These are phyloP conservation scores for Enteromius viviparus DNA, from an alignment of 2,797 vertebrate species.

Conservation along the genomic window DNA sequence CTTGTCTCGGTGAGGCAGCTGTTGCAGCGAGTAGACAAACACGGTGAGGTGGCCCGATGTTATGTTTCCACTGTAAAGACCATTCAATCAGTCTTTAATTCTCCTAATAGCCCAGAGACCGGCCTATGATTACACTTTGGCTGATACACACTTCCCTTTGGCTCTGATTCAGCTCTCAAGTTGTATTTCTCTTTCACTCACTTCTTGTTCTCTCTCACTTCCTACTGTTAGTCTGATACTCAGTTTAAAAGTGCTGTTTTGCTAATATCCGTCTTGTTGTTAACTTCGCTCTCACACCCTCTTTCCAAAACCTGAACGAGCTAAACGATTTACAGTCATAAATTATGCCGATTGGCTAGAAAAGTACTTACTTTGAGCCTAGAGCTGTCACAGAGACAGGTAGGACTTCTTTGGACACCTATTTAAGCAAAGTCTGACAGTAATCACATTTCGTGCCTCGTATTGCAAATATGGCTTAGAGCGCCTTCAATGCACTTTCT, in stretches of 20 bases:
- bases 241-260: conserved; percentile 8
- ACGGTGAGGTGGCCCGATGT: conserved; percentile 46
- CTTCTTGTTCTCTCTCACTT: conserved; percentile 24
- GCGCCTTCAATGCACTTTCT: conserved; percentile 9
- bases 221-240: conserved; percentile 3
- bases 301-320: not conserved
- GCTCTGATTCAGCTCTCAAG: conserved; percentile 44
- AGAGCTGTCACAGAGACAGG: not conserved
- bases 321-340: not conserved
- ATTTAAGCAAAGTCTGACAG: not conserved
- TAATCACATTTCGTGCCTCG: not conserved
- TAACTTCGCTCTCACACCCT: not conserved
- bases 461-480: not conserved
- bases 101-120: conserved; percentile 59
- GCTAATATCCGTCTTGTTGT: not conserved
- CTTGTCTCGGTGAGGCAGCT: conserved; percentile 57
- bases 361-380: not conserved
- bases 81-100: conserved; percentile 60
- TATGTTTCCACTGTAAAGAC: conserved; percentile 62
- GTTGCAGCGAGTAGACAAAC: conserved; percentile 50
- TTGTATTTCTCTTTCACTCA: conserved; percentile 22
- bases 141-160: conserved; percentile 60
- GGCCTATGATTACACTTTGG: conserved; percentile 59
- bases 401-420: not conserved
- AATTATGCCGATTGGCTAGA: not conserved